Base-by-base conservation (phyloP, 2,797 vertebrate species). In the Alfaro cultratus region DNA sequence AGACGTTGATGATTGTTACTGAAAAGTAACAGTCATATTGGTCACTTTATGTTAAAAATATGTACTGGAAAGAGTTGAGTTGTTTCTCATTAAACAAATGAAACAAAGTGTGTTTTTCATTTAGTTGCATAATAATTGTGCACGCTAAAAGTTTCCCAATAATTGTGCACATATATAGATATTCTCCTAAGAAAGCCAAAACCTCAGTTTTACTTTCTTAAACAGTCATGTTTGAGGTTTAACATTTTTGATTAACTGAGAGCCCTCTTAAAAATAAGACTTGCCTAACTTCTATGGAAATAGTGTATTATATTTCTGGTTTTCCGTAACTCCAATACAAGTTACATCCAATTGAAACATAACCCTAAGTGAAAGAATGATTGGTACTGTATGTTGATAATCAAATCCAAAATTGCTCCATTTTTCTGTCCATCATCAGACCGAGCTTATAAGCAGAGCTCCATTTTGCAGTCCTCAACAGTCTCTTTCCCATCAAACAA, bases 391-490 rank as follows among this genome's bases (percentile, higher is more conserved):
- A 9, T 36, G 5, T 23, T 55, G 9, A 46, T 31, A 31, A 60
- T 46, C 16, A 29, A 46, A 75, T 34, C 31, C 45, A 46, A 75
- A 75, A 2, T 31, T 11, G 55, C 67, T 70, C 5, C 2, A 45
- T 70, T 39, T 51, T 34, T 29, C 49, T 18, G 26, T 18, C 51
- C n/a, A 55, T 74, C 73, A n/a, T 53, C 34, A 23, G 80, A 39
- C 39, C 57, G 2, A 74, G 36, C 4, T n/a, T 13, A 45, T 70
- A 47, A 62, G 23, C n/a, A 39, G 39, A 15, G 53, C 64, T 71
- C n/a, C 39, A 16, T 57, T 57, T 34, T 41, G 26, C 26, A 41
- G 49, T 12, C 62, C 72, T 83, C 77, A 4, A 55, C 45, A 79
- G 3, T 36, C 77, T 72, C 75, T 53, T 0, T 49, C 36, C 53